These are phyloP conservation scores for Malurus cyaneus DNA, from an alignment of 2,113 vertebrate genomes.

Conservation along the genomic window DNA sequence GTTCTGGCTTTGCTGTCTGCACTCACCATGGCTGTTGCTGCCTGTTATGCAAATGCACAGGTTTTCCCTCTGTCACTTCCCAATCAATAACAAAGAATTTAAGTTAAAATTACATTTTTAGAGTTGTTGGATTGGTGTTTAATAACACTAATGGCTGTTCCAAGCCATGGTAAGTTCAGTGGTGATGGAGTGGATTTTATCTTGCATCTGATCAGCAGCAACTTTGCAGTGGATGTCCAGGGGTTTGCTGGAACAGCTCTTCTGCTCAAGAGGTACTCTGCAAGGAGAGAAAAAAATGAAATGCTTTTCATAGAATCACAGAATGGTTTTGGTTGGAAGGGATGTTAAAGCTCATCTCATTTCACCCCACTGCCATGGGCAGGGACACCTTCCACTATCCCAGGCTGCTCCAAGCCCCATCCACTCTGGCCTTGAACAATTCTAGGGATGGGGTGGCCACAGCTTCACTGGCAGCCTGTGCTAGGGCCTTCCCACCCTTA, in stretches of 20 bases:
- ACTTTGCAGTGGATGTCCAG: rapidly evolving
- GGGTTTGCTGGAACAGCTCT: neutral
- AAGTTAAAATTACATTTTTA: neutral
- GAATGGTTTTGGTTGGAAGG: neutral
- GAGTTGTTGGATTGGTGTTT: neutral
- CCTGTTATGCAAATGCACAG: rapidly evolving
- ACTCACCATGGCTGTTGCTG: rapidly evolving
- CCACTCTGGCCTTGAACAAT: neutral
- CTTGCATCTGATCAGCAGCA: neutral
- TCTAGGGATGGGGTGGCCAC: neutral
- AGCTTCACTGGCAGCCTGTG: neutral
- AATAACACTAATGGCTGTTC: neutral
- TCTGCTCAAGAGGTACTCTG: neutral
- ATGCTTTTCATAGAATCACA: neutral
- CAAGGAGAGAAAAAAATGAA: neutral
- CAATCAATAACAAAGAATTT: neutral
- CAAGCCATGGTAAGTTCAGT: neutral
- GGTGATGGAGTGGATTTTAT: neutral
- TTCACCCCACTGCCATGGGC: neutral
- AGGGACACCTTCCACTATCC: neutral
- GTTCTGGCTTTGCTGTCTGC: rapidly evolving
- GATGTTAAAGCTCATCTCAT: neutral
- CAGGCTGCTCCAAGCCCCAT: neutral
- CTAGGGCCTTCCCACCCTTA: neutral
- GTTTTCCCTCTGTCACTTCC: neutral